Conservation (phyloP, 2,888 invertebrate species). For the Eupeodes luniger region DNA sequence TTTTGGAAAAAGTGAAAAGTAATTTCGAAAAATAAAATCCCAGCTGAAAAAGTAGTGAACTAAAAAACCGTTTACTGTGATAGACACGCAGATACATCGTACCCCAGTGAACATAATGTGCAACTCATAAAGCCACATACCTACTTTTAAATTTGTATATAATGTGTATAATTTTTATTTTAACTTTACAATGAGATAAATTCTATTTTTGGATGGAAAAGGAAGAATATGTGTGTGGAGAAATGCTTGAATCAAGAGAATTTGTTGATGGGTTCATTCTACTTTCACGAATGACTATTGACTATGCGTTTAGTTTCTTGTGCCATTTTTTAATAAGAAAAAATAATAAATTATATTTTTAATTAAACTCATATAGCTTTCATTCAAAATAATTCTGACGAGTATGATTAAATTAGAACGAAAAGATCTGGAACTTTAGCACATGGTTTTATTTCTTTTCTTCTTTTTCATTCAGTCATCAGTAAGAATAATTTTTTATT, state of each 20-base stretch:
- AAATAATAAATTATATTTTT: constrained; percentile 41
- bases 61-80: neutral
- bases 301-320: constrained; percentile 55
- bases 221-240: constrained; percentile 38
- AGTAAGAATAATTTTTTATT: constrained; percentile 25
- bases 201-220: constrained; percentile 65
- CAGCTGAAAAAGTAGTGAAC: constrained; percentile 10
- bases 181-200: constrained; percentile 44
- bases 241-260: constrained; percentile 57
- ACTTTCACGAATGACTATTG: constrained; percentile 56
- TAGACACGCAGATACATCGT: constrained; percentile 3
- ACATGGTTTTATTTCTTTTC: constrained; percentile 11
- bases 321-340: constrained; percentile 51
- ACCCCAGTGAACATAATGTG: constrained; percentile 50
- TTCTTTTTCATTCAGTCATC: constrained; percentile 16
- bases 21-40: constrained; percentile 15
- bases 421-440: constrained; percentile 36
- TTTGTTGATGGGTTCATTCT: constrained; percentile 67
- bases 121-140: constrained; percentile 9
- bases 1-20: constrained; percentile 53
- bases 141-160: neutral
- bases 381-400: constrained; percentile 25
- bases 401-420: constrained; percentile 26
- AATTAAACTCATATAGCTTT: constrained; percentile 26
- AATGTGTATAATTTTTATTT: neutral